Evolutionary conservation across 2,888 invertebrate genomes (phyloP).

Genomic region (Amiota minor): DNA sequence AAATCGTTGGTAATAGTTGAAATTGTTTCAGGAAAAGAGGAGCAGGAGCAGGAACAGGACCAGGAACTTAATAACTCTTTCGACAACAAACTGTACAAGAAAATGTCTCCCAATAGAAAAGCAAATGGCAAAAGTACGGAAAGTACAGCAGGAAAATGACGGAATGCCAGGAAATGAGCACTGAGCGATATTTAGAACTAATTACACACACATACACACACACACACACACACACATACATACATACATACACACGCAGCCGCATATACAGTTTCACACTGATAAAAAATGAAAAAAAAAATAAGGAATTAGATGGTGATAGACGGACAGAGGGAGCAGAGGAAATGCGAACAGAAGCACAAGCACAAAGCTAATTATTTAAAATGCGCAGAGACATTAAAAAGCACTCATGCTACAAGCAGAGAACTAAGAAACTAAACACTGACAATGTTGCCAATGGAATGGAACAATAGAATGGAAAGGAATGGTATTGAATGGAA

Average conservation of each 20-base stretch:
- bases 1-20: too few relatives aligned
- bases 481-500: too few relatives aligned
- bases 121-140: not conserved
- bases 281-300: not conserved
- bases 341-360: not conserved
- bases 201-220: constrained; percentile 2
- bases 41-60: too few relatives aligned
- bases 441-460: not conserved
- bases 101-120: not conserved
- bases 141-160: not conserved
- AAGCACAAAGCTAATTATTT: constrained; percentile 57
- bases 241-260: not conserved
- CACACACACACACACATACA: not conserved
- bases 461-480: too few relatives aligned
- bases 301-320: not conserved
- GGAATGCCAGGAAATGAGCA: not conserved
- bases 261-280: not conserved
- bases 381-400: constrained; percentile 64
- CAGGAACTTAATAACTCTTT: constrained; percentile 11
- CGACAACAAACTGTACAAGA: not conserved
- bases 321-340: not conserved
- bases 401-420: constrained; percentile 58
- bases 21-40: too few relatives aligned
- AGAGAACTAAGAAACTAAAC: not conserved
- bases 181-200: constrained; percentile 12